A percentile compares a stretch with the other conserved stretches of the same genome.
These are phyloP conservation scores for Polyergus mexicanus DNA, from an alignment of 1,140 invertebrate genomes.

Conservation along the genomic window DNA sequence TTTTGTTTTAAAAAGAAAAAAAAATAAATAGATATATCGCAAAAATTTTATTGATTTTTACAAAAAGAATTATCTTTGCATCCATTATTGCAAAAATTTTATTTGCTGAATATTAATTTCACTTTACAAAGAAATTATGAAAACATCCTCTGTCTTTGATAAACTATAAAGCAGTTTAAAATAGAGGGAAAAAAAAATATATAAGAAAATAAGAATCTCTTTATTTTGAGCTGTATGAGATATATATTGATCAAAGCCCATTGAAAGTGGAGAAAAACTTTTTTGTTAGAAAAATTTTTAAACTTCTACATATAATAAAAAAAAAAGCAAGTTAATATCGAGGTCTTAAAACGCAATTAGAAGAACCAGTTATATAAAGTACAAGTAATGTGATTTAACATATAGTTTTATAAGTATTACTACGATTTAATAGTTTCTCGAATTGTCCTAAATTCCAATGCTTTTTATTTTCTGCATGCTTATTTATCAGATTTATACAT, in stretches of 20 bases:
- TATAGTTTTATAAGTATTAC: too few species aligned
- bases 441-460: constrained; percentile 7
- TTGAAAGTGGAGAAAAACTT: too few species aligned
- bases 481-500: constrained; percentile 27
- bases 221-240: too few species aligned
- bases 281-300: neutral
- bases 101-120: constrained; percentile 29
- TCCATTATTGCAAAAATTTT: neutral
- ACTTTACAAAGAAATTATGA: neutral
- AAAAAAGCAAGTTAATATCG: neutral
- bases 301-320: neutral
- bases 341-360: constrained; percentile 5
- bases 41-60: constrained; percentile 25
- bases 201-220: too few species aligned
- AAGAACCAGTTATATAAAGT: neutral
- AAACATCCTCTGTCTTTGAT: neutral
- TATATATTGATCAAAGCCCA: too few species aligned
- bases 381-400: constrained; percentile 18
- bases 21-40: neutral
- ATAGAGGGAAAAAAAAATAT: too few species aligned
- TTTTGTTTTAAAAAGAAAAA: neutral
- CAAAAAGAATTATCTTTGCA: neutral
- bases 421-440: constrained; percentile 8
- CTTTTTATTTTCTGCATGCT: constrained; percentile 40
- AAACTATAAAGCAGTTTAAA: too few species aligned